A percentile compares a stretch with the other conserved stretches of the same genome.
These are phyloP conservation scores for Lordiphosa stackelbergi DNA, from an alignment of 1,140 invertebrate genomes.

Conservation along the genomic window DNA sequence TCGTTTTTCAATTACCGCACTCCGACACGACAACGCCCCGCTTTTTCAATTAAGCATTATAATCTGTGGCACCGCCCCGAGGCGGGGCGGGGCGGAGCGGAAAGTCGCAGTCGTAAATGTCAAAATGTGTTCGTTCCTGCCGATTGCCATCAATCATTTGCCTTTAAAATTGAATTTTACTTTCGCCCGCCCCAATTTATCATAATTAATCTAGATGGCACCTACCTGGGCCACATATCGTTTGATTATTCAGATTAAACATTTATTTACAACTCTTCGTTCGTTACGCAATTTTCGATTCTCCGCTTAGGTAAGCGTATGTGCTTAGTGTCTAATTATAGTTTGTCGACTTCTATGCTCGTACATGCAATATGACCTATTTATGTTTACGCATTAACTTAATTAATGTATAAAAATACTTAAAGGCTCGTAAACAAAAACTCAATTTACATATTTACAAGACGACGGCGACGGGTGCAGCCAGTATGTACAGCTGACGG, in stretches of 20 bases:
- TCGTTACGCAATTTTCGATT: slow-evolving; percentile 29
- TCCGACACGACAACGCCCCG: background rate
- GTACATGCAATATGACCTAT: slow-evolving; percentile 26
- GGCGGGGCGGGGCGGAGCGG: slow-evolving; percentile 20
- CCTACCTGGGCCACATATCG: slow-evolving; percentile 6
- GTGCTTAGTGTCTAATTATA: slow-evolving; percentile 14
- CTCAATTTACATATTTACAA: slow-evolving; percentile 66
- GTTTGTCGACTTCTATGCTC: slow-evolving; percentile 12
- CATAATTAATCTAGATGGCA: slow-evolving; percentile 64
- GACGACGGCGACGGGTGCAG: slow-evolving; percentile 36
- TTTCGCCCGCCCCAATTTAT: slow-evolving; percentile 40
- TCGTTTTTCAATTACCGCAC: slow-evolving; percentile 65
- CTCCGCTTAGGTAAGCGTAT: slow-evolving; percentile 14
- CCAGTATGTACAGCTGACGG: slow-evolving; percentile 18
- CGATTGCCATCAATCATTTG: slow-evolving; percentile 58
- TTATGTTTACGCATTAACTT: slow-evolving; percentile 31
- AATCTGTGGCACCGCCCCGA: slow-evolving; percentile 35
- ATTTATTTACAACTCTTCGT: slow-evolving; percentile 68
- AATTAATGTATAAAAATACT: slow-evolving; percentile 76
- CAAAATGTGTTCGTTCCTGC: background rate
- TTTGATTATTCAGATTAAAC: slow-evolving; percentile 69
- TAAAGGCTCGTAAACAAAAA: slow-evolving; percentile 66
- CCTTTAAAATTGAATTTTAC: slow-evolving; percentile 48
- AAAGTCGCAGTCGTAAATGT: slow-evolving; percentile 34
- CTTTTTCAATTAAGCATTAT: slow-evolving; percentile 53